Evolutionary conservation across 2,113 vertebrate species (phyloP).

Genomic region (Lampris incognitus): DNA sequence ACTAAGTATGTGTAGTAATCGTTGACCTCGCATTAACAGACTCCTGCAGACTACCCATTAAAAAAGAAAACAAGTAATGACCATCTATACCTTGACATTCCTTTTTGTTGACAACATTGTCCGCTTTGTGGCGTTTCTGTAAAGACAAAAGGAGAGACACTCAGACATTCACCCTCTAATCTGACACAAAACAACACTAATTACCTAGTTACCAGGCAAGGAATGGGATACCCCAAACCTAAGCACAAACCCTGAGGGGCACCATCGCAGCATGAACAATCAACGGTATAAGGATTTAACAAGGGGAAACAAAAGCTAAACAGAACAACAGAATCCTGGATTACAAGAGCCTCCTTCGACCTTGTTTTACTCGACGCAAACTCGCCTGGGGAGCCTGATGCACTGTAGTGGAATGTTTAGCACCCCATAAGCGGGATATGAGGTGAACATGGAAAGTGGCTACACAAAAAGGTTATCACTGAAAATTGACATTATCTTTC

Average conservation of each 20-base stretch:
- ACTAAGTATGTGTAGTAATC: no score
- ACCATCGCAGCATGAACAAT: background rate
- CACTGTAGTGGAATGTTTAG: background rate
- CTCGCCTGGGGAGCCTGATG: background rate
- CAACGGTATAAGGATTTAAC: background rate
- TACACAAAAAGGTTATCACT: no score
- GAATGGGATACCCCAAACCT: background rate
- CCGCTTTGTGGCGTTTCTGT: constrained; percentile 97
- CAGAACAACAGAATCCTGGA: constrained; percentile 3
- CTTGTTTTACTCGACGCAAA: background rate
- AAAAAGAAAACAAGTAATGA: background rate
- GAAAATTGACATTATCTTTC: no score
- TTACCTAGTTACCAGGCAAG: background rate
- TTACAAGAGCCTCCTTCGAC: constrained; percentile 14
- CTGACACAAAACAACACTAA: constrained; percentile 3
- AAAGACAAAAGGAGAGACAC: constrained; percentile 37
- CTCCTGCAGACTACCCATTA: background rate
- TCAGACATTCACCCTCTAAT: background rate
- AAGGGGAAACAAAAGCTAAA: background rate
- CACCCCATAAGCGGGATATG: background rate
- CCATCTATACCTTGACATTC: constrained; percentile 92
- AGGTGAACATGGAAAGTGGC: no score
- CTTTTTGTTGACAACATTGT: constrained; percentile 95
- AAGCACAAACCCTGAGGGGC: background rate
- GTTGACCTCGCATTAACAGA: no score